A percentile compares a stretch with the other conserved stretches of the same genome.
phyloP scores from a whole-genome alignment of 2,888 invertebrate genomes.

The Thymelicus lineola region DNA sequence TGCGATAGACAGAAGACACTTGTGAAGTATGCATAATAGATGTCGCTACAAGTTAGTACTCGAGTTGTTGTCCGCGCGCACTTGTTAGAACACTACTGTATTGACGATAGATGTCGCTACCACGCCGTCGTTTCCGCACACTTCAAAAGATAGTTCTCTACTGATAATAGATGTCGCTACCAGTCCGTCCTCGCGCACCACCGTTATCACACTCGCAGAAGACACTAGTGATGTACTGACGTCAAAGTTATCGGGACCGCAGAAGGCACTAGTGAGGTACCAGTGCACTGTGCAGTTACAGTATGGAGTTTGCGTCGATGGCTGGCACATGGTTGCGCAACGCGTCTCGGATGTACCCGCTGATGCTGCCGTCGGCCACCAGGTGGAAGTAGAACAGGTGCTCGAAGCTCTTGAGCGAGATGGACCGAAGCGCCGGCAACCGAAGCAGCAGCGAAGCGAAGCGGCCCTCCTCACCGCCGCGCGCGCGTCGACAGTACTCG shows the following conservation, averaged over 20 bases:
- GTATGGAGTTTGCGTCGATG: slow-evolving; percentile 66
- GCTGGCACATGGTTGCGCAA: slow-evolving; percentile 87
- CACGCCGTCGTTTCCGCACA: background rate
- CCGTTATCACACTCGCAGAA: background rate
- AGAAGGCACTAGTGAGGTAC: slow-evolving; percentile 3
- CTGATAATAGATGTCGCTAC: background rate
- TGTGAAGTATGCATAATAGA: background rate
- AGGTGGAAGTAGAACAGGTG: slow-evolving; percentile 97
- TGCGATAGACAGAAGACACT: no score
- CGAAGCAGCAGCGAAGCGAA: slow-evolving; percentile 97
- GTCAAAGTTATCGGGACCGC: background rate
- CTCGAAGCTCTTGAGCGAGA: slow-evolving; percentile 97
- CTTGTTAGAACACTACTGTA: background rate
- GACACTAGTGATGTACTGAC: background rate
- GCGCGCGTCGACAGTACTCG: slow-evolving; percentile 95
- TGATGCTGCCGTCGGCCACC: slow-evolving; percentile 94
- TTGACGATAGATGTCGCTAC: background rate
- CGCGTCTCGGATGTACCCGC: slow-evolving; percentile 93
- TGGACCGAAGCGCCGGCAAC: slow-evolving; percentile 94
- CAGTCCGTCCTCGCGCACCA: background rate
- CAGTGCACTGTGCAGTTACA: slow-evolving; percentile 45
- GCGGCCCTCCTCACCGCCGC: slow-evolving; percentile 96
- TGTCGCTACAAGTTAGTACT: background rate
- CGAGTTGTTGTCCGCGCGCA: no score
- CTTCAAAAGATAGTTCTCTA: background rate